A percentile compares a stretch with the other conserved stretches of the same genome.
Conservation (phyloP, 2,888 invertebrate species). For the Eupithecia inturbata region DNA sequence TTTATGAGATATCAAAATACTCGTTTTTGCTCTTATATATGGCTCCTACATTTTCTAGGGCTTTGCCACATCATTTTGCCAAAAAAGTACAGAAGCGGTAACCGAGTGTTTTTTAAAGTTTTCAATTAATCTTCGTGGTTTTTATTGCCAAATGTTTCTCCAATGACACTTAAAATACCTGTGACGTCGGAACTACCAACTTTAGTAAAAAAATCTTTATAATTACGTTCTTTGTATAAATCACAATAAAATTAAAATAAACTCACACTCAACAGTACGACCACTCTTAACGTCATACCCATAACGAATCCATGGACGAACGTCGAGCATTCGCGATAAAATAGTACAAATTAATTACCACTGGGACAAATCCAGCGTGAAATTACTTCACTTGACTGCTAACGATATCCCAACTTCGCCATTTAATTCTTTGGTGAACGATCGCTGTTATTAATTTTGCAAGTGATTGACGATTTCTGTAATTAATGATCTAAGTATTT, state of each 20-base stretch:
- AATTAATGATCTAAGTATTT: slow-evolving; percentile 4
- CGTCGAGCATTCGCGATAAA: slow-evolving; percentile 15
- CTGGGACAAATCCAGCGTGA: slow-evolving; percentile 28
- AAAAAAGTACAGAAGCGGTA: neutral
- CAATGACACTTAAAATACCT: neutral
- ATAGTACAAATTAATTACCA: slow-evolving; percentile 22
- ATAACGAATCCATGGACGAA: slow-evolving; percentile 24
- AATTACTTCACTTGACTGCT: slow-evolving; percentile 28
- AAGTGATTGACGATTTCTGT: slow-evolving; percentile 9
- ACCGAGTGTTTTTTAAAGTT: neutral
- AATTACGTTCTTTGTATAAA: neutral
- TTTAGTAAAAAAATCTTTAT: neutral
- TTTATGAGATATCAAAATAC: neutral
- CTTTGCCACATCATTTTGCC: neutral
- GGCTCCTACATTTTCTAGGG: neutral
- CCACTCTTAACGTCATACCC: slow-evolving; percentile 21
- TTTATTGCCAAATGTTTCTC: neutral
- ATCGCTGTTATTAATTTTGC: neutral
- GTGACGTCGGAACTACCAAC: neutral
- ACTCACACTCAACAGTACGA: slow-evolving; percentile 37
- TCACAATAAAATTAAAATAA: slow-evolving; percentile 16
- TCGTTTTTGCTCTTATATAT: neutral
- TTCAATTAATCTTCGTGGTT: neutral
- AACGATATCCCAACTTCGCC: slow-evolving; percentile 11
- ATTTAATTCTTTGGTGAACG: neutral